Evolutionary conservation across 2,888 invertebrate genomes (phyloP), one percentile per base, ranked within the genome.

Genomic region (Timema podura): DNA sequence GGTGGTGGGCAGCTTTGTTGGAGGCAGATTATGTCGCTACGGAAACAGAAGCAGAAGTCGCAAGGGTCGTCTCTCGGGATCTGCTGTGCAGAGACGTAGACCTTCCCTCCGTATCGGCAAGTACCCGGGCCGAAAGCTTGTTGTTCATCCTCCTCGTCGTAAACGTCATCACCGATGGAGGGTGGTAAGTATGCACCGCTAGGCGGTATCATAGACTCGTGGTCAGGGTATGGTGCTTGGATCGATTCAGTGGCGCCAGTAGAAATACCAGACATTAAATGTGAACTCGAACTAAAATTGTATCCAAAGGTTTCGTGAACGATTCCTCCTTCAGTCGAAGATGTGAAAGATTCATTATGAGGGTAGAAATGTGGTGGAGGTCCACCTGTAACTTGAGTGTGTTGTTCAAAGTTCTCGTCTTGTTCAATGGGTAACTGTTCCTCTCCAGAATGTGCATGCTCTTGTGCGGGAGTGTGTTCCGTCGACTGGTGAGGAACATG

Each of bases 21-120:
- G 75, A 96, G 84, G 77, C 96, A 96, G 78, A 96, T 96, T 77
- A 96, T 96, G 79, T 96, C 95, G 80, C 95, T 94, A 81, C 96
- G 88, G 86, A 96, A 96, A 85, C 96, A 96, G 89, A 96, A 96
- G 82, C 96, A 96, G 85, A 96, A 96, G 80, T 96, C 95, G 80
- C 96, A 96, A 45, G 96, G 95, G 83, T 96, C 95, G 76, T 95
- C 94, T 76, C 96, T 86, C 57, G 95, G 95, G 78, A 96, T 95
- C 83, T 96, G 96, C 82, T 96, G 95, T 1, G 96, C 96, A 2
- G 95, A 95, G 59, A 95, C 93, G 81, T 94, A 96, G 65, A 95
- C 90, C 83, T 94, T 94, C 76, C 95, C 95, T 71, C 94, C 93
- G 77, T 95, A 96, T 77, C 95, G 87, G 78, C 96, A 96, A 67